Evolutionary conservation across 2,113 vertebrate genomes (phyloP).

Genomic region (Vireo altiloquus): DNA sequence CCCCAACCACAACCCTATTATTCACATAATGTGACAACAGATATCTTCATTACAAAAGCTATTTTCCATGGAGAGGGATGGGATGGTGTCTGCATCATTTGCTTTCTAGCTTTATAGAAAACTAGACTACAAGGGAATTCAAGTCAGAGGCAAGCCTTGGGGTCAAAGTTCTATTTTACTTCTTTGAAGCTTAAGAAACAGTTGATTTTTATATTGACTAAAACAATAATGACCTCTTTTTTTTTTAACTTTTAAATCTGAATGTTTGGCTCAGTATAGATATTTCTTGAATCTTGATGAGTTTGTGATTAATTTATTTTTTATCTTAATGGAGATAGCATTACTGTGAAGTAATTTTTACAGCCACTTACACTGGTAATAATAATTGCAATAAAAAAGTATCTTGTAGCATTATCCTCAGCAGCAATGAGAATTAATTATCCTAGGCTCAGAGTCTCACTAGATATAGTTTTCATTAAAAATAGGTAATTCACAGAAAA

Average conservation of each 20-base stretch:
- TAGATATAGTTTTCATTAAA: slow-evolving; percentile 58
- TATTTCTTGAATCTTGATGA: neutral
- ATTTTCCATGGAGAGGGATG: neutral
- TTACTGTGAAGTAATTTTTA: slow-evolving; percentile 57
- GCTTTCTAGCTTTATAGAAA: slow-evolving; percentile 25
- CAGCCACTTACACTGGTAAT: neutral
- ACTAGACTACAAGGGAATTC: neutral
- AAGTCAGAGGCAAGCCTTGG: slow-evolving; percentile 5
- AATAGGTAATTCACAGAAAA: slow-evolving; percentile 70
- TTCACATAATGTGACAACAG: slow-evolving; percentile 36
- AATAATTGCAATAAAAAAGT: neutral
- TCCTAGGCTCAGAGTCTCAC: slow-evolving; percentile 27
- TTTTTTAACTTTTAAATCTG: slow-evolving; percentile 1
- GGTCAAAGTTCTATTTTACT: neutral
- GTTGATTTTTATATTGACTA: slow-evolving; percentile 10
- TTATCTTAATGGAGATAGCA: neutral
- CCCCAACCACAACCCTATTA: slow-evolving; percentile 11
- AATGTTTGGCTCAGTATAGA: neutral
- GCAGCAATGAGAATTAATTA: slow-evolving; percentile 26
- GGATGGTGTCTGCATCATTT: neutral
- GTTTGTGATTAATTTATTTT: neutral
- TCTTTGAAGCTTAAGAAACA: slow-evolving; percentile 35
- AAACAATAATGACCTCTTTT: neutral
- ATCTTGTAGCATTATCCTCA: neutral
- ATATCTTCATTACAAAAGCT: neutral